Evolutionary conservation across 2,888 invertebrate species (phyloP).

Genomic region (Clistopyga incitator): DNA sequence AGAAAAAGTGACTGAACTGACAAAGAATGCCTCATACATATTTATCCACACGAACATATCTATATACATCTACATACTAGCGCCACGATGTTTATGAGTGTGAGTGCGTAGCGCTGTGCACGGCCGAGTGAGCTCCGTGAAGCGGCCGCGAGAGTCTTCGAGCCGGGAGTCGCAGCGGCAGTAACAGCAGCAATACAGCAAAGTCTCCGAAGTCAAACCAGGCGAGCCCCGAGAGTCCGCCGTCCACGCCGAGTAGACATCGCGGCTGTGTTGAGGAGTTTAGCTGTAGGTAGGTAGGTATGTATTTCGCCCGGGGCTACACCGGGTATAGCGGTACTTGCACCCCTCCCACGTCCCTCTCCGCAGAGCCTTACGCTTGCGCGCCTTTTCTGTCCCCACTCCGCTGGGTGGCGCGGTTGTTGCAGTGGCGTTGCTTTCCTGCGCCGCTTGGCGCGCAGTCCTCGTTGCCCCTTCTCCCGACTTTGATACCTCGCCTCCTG

Average conservation of each 20-base stretch:
- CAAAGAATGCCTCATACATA: not conserved
- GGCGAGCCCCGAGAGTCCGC: conserved; percentile 46
- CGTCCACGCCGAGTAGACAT: conserved; percentile 51
- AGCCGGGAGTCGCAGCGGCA: not conserved
- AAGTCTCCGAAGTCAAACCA: conserved; percentile 63
- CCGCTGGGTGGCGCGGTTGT: not conserved
- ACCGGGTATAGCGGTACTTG: conserved; percentile 83
- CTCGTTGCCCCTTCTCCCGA: not conserved
- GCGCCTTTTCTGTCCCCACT: conserved; percentile 61
- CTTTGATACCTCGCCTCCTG: conserved; percentile 36
- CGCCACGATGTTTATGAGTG: not conserved
- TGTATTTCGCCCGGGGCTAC: conserved; percentile 82
- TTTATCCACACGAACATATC: not conserved
- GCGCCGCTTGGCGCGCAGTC: not conserved
- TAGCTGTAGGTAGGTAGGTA: conserved; percentile 80
- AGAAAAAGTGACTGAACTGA: no score
- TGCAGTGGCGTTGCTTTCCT: conserved; percentile 14
- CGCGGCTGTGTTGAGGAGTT: conserved; percentile 52
- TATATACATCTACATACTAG: not conserved
- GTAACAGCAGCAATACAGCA: conserved; percentile 43
- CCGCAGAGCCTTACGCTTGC: conserved; percentile 54
- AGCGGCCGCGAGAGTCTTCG: conserved; percentile 45
- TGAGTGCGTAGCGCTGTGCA: conserved; percentile 21
- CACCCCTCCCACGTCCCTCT: conserved; percentile 71
- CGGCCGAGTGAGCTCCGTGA: conserved; percentile 36